Conservation (phyloP, 1,140 invertebrate genomes). For the Hyposmocoma kahamanoa region DNA sequence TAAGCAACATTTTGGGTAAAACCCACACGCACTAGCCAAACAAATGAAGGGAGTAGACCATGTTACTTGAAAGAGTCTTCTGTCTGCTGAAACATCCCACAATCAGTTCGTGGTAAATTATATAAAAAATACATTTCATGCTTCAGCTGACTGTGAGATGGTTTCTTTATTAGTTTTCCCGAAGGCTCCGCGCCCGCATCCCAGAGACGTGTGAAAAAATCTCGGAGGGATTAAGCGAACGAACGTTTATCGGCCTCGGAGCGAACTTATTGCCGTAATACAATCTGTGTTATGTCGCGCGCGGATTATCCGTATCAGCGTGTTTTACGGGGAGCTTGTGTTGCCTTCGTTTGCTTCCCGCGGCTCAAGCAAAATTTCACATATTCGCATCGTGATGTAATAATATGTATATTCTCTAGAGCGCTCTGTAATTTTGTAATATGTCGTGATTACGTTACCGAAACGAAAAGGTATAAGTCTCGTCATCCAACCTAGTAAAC, state of each 20-base stretch:
- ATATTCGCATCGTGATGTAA: too few species aligned
- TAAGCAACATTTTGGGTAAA: too few species aligned
- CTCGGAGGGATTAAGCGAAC: conserved; percentile 48
- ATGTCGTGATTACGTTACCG: not conserved
- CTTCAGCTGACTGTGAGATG: conserved; percentile 65
- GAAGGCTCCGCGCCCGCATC: conserved; percentile 27
- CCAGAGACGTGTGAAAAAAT: conserved; percentile 68
- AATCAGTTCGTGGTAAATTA: conserved; percentile 68
- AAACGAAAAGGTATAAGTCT: not conserved
- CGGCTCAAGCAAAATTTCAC: too few species aligned
- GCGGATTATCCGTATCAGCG: conserved; percentile 56
- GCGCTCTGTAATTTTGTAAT: not conserved
- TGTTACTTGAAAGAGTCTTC: too few species aligned
- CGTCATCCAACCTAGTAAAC: too few species aligned
- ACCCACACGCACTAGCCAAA: too few species aligned
- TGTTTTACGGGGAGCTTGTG: conserved; percentile 41
- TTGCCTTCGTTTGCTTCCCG: too few species aligned
- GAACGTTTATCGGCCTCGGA: conserved; percentile 52
- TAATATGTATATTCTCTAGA: too few species aligned
- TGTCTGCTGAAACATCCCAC: too few species aligned
- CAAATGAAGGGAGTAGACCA: too few species aligned
- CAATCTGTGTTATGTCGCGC: conserved; percentile 67
- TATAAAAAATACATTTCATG: conserved; percentile 74
- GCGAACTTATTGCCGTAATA: conserved; percentile 68
- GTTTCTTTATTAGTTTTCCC: conserved; percentile 73